A percentile compares a stretch with the other conserved stretches of the same genome.
Evolutionary conservation across 2,113 vertebrate genomes (phyloP).

Genomic region (Phrynosoma blainvillii): DNA sequence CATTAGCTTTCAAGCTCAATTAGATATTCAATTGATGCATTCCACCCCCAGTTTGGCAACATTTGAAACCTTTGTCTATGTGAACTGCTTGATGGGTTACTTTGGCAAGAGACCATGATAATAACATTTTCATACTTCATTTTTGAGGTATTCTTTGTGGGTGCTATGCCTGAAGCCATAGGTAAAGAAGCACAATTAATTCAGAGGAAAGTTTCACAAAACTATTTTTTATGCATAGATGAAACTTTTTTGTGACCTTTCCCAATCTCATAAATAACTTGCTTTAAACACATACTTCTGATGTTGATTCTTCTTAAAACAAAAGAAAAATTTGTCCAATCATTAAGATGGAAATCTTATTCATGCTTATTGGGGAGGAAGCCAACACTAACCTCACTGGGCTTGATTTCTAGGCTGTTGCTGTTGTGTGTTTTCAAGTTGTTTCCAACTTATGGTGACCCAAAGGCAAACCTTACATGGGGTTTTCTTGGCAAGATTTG

Average conservation of each 20-base stretch:
- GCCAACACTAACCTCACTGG: neutral
- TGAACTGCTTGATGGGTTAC: conserved; percentile 44
- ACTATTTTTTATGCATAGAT: conserved; percentile 29
- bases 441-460: too few relatives aligned
- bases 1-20: conserved; percentile 66
- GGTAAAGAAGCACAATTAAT: conserved; percentile 54
- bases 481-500: too few relatives aligned
- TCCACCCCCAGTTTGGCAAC: conserved; percentile 60
- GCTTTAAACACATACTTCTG: neutral
- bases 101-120: conserved; percentile 55
- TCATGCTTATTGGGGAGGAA: neutral
- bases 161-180: neutral
- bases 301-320: conserved; percentile 26
- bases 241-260: conserved; percentile 46
- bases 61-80: conserved; percentile 65
- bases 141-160: conserved; percentile 40
- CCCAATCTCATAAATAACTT: conserved; percentile 19
- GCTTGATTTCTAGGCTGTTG: neutral
- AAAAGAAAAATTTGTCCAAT: conserved; percentile 20
- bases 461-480: too few relatives aligned
- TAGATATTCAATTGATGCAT: conserved; percentile 74
- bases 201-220: conserved; percentile 53
- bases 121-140: conserved; percentile 42
- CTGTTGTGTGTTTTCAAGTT: too few relatives aligned
- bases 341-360: neutral